Evolutionary conservation across 2,888 invertebrate species (phyloP).

Genomic region (Cepaea hortensis): DNA sequence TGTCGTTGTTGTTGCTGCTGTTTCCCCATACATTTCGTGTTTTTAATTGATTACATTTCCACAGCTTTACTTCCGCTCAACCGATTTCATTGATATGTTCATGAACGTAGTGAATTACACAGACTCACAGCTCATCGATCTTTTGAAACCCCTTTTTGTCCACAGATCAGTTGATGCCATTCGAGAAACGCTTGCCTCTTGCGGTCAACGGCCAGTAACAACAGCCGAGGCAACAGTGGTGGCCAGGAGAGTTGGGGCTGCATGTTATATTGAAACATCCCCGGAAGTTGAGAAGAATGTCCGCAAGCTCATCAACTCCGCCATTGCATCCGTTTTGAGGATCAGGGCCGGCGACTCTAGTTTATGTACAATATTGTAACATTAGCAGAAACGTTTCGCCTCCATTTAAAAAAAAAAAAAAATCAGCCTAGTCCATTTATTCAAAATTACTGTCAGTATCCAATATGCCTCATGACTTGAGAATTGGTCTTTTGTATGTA

Average conservation of each 20-base stretch:
- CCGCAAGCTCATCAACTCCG: slow-evolving; percentile 62
- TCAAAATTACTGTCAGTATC: too few relatives aligned
- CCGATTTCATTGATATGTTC: neutral
- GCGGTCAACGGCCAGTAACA: slow-evolving; percentile 57
- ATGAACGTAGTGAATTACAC: neutral
- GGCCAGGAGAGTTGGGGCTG: slow-evolving; percentile 60
- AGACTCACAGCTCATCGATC: neutral
- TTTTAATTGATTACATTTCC: too few relatives aligned
- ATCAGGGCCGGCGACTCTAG: slow-evolving; percentile 5
- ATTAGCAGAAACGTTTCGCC: neutral
- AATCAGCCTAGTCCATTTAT: too few relatives aligned
- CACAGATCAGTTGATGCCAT: slow-evolving; percentile 53
- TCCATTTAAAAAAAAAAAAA: too few relatives aligned
- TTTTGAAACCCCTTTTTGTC: neutral
- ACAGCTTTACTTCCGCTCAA: too few relatives aligned
- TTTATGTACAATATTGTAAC: slow-evolving; percentile 26
- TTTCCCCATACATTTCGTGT: too few relatives aligned
- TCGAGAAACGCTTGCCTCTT: slow-evolving; percentile 53
- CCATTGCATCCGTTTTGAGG: slow-evolving; percentile 62
- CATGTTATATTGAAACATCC: slow-evolving; percentile 65
- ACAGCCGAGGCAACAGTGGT: slow-evolving; percentile 56
- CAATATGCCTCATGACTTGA: too few relatives aligned
- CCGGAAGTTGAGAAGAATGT: slow-evolving; percentile 64
- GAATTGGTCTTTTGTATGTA: too few relatives aligned
- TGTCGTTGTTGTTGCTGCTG: too few relatives aligned